Conservation (phyloP, 2,888 invertebrate genomes). For the Galerucella calmariensis region DNA sequence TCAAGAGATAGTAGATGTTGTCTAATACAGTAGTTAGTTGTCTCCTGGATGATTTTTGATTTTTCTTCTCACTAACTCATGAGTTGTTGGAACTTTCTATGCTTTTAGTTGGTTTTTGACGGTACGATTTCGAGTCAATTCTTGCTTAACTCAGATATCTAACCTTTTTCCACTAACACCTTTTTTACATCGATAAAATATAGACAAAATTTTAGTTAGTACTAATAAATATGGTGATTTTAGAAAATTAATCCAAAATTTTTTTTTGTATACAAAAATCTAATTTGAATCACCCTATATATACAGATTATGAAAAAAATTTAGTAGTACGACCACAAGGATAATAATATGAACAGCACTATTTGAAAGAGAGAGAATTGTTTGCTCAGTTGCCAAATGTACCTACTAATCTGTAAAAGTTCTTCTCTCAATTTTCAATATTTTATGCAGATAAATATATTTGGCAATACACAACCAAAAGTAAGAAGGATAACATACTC, state of each 20-base stretch:
- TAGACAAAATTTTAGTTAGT: background rate
- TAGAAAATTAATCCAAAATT: background rate
- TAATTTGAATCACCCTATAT: background rate
- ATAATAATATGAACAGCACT: too few relatives aligned
- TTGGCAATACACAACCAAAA: too few relatives aligned
- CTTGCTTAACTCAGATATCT: background rate
- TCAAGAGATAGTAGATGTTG: background rate
- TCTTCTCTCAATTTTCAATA: too few relatives aligned
- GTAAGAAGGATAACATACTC: too few relatives aligned
- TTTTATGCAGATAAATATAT: too few relatives aligned
- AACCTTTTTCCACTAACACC: constrained; percentile 4
- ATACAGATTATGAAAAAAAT: background rate
- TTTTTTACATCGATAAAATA: background rate
- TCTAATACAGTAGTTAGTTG: background rate
- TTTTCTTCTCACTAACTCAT: background rate
- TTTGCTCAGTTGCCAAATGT: too few relatives aligned
- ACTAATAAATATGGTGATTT: background rate
- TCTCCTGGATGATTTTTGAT: background rate
- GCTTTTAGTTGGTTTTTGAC: background rate
- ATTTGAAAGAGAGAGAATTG: too few relatives aligned
- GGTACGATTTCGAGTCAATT: constrained; percentile 4
- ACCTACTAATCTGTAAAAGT: too few relatives aligned
- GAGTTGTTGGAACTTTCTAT: background rate
- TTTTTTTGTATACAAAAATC: background rate
- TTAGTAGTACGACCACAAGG: too few relatives aligned